Evolutionary conservation across 2,888 invertebrate genomes (phyloP).

Genomic region (Mellilla xanthometata): DNA sequence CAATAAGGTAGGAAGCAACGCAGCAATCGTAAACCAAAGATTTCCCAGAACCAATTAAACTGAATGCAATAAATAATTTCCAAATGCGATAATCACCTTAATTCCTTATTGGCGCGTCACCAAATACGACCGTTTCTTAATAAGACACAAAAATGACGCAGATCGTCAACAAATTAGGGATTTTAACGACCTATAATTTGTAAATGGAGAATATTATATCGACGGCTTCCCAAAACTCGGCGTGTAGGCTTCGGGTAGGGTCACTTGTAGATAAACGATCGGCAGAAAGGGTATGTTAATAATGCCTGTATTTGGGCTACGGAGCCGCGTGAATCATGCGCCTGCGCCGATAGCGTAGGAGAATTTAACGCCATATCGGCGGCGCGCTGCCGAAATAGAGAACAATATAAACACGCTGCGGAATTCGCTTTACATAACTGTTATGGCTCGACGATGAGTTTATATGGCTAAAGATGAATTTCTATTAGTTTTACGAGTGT

Average conservation of each 20-base stretch:
- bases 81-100: conserved; percentile 27
- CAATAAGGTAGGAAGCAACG: conserved; percentile 7
- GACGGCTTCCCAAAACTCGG: conserved; percentile 28
- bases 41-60: conserved; percentile 14
- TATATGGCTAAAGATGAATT: conserved; percentile 14
- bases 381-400: conserved; percentile 14
- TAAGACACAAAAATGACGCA: conserved; percentile 29
- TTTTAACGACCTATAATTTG: conserved; percentile 35
- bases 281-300: conserved; percentile 64
- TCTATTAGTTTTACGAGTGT: conserved; percentile 26
- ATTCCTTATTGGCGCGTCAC: conserved; percentile 23
- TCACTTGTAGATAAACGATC: conserved; percentile 46
- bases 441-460: conserved; percentile 12
- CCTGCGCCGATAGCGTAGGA: conserved; percentile 54
- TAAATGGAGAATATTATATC: conserved; percentile 32
- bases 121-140: conserved; percentile 30
- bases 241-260: conserved; percentile 23
- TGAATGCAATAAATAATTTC: conserved; percentile 28
- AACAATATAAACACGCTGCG: conserved; percentile 26
- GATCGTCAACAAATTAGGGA: conserved; percentile 28
- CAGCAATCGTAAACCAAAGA: conserved; percentile 13
- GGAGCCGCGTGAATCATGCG: conserved; percentile 58
- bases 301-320: conserved; percentile 55
- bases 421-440: conserved; percentile 26
- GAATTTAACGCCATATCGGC: conserved; percentile 26